These are phyloP conservation scores for Nowickia ferox DNA, from an alignment of 2,888 invertebrate species.

Conservation along the genomic window DNA sequence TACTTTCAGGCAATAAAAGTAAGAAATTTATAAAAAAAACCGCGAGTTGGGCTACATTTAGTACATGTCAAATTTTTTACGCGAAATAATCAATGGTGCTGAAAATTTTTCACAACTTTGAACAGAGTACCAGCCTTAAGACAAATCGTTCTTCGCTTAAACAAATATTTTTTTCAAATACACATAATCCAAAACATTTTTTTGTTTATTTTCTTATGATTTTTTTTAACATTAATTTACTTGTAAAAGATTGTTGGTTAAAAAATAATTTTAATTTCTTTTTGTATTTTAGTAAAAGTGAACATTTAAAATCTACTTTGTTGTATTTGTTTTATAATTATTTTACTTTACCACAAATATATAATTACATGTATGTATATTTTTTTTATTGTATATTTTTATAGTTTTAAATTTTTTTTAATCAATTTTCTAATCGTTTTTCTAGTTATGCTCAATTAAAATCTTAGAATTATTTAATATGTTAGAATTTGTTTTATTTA, in stretches of 20 bases:
- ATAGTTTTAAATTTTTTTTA: constrained; percentile 10
- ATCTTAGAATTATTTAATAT: constrained; percentile 62
- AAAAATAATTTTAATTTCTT: constrained; percentile 6
- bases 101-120: no score
- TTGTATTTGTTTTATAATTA: constrained; percentile 35
- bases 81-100: no score
- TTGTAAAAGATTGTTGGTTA: constrained; percentile 52
- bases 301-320: constrained; percentile 67
- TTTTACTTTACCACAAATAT: constrained; percentile 23
- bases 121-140: no score
- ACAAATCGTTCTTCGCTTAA: not conserved
- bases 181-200: not conserved
- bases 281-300: constrained; percentile 38
- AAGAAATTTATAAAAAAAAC: no score
- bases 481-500: constrained; percentile 28
- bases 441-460: constrained; percentile 53
- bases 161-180: constrained; percentile 14
- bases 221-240: constrained; percentile 21
- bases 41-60: no score
- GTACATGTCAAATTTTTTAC: no score
- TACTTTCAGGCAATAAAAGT: no score
- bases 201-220: constrained; percentile 16
- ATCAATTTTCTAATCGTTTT: constrained; percentile 42
- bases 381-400: constrained; percentile 47
- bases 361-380: constrained; percentile 41